Evolutionary conservation across 1,140 invertebrate species (phyloP), one percentile per base, ranked within the genome.

Genomic region (Pemphigus obesinymphae): DNA sequence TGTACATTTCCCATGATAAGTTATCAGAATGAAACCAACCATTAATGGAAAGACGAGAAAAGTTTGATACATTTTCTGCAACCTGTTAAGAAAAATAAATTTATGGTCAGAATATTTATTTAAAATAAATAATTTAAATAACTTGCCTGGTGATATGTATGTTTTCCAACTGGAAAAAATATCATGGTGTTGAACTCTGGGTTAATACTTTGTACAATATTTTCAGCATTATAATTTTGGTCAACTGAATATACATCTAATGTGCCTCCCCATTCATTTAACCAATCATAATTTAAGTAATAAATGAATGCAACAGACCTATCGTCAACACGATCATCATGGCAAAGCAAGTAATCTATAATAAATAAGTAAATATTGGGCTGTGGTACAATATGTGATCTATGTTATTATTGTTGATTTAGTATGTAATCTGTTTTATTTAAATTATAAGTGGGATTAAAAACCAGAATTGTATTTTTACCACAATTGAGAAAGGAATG

Each of bases 311-410:
- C 85, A 15, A 85, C 80, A 58, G 78, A 82, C 15, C 85, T 72
- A 73, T 85, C 84, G 31, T 84, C 83, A 55, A 82, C 84, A 72
- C 84, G 83, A 68, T 85, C 85, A 82, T 85, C 85, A 61, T 85
- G 85, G 78, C 85, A 85, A 17, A 85, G 82, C 37, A 85, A 70
- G 55, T 82, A 82, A 84, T 85, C 85, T 85, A 83, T 58, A 83
- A 55, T 11, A 10, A 10, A 26, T 23, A 55, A 20, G 2, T 55
- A 23, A 26, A 26, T 45, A 45, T 45, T 45, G 10, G n/a, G n/a
- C n/a, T n/a, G n/a, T n/a, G n/a, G n/a, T 45, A 13, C 43, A 45
- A 11, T 40, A 10, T 40, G 10, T 10, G 37, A 40, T 40, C 37
- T n/a, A n/a, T n/a, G n/a, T n/a, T n/a, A n/a, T n/a, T n/a, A n/a